These are phyloP conservation scores for Drosophila rufa DNA, from an alignment of 1,140 invertebrate species.

Conservation along the genomic window DNA sequence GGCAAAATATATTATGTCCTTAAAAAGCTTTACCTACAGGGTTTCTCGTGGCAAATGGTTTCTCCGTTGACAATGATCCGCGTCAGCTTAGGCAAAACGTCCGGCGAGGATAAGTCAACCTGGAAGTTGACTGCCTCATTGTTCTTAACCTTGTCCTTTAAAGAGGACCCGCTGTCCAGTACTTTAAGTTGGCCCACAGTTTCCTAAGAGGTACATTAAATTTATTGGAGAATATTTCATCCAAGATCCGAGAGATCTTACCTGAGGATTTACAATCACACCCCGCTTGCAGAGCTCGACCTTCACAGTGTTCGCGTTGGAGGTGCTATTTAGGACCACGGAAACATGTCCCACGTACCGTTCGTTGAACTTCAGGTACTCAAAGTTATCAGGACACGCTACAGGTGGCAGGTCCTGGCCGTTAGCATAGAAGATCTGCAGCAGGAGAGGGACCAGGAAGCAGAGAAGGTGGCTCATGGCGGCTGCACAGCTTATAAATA, in stretches of 20 bases:
- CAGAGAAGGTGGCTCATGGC: not conserved
- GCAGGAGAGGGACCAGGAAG: not conserved
- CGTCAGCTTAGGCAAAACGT: slow-evolving; percentile 62
- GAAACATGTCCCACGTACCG: slow-evolving; percentile 6
- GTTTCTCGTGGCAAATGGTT: slow-evolving; percentile 35
- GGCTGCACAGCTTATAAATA: no score
- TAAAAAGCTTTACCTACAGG: slow-evolving; percentile 45
- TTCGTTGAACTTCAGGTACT: not conserved
- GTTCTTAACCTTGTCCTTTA: slow-evolving; percentile 38
- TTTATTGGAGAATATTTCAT: not conserved
- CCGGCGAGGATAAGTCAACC: slow-evolving; percentile 62
- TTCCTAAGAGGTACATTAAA: not conserved
- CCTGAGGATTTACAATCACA: not conserved
- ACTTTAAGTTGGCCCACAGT: slow-evolving; percentile 18
- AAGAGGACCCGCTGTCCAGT: slow-evolving; percentile 40
- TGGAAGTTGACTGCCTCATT: slow-evolving; percentile 52
- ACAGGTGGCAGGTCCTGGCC: not conserved
- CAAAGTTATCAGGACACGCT: slow-evolving; percentile 6
- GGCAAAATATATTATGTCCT: no score
- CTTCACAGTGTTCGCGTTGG: not conserved
- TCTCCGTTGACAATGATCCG: slow-evolving; percentile 48
- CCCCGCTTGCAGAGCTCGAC: not conserved
- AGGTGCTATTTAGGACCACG: not conserved
- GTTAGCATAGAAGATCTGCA: not conserved
- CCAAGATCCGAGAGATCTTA: not conserved